These are phyloP conservation scores for Venustoraphidia nigricollis DNA, from an alignment of 2,888 invertebrate species.

Conservation along the genomic window DNA sequence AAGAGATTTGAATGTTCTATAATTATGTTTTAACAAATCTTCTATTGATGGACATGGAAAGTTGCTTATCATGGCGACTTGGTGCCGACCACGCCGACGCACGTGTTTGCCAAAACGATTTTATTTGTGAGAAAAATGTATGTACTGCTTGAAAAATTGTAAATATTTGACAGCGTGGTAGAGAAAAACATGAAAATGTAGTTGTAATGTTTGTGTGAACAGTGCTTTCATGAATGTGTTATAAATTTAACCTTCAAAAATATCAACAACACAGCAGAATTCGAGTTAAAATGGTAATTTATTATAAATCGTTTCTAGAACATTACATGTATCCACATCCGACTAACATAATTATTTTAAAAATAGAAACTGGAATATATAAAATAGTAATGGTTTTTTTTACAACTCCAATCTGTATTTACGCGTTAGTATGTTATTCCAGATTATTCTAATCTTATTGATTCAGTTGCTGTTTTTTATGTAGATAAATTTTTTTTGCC, in stretches of 20 bases:
- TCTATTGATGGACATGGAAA: too few relatives aligned
- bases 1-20: too few relatives aligned
- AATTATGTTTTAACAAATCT: too few relatives aligned
- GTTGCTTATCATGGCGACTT: too few relatives aligned
- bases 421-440: background rate
- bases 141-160: too few relatives aligned
- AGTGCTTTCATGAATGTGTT: too few relatives aligned
- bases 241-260: too few relatives aligned
- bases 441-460: background rate
- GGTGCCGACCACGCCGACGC: slow-evolving; percentile 1
- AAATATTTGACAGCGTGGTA: too few relatives aligned
- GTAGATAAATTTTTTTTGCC: background rate
- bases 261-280: too few relatives aligned
- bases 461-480: background rate
- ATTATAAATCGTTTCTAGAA: background rate
- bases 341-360: background rate
- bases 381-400: background rate
- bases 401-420: background rate
- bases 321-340: background rate
- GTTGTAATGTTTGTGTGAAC: too few relatives aligned
- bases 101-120: slow-evolving; percentile 4
- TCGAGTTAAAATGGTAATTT: too few relatives aligned
- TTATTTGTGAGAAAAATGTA: background rate
- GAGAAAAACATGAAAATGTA: too few relatives aligned
- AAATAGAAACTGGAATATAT: background rate